Percentiles rank a stretch among this genome's conserved stretches.
Conservation (phyloP, 2,888 invertebrate species). For the Capitulum mitella region DNA sequence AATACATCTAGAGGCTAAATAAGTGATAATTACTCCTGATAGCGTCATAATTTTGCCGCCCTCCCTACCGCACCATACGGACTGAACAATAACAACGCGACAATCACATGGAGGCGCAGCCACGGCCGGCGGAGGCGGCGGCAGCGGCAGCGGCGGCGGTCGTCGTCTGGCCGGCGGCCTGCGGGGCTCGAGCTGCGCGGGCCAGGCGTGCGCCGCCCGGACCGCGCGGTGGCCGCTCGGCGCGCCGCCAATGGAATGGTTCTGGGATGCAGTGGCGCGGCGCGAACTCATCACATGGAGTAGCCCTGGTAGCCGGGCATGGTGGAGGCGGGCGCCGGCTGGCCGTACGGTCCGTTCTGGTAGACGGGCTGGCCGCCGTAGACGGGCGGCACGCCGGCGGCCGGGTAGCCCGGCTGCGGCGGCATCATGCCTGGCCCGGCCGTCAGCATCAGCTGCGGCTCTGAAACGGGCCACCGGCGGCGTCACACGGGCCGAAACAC, state of each 20-base stretch:
- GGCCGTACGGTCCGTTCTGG: conserved; percentile 30
- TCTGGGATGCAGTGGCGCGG: neutral
- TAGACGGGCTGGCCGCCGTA: conserved; percentile 26
- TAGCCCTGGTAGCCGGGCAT: conserved; percentile 21
- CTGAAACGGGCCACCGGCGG: conserved; percentile 47
- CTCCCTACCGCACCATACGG: neutral
- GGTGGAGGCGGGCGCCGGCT: conserved; percentile 13
- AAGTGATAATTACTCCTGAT: conserved; percentile 18
- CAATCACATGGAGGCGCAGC: conserved; percentile 8
- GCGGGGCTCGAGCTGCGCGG: neutral
- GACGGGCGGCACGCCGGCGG: conserved; percentile 13
- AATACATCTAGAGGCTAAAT: conserved; percentile 23
- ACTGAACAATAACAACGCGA: conserved; percentile 22
- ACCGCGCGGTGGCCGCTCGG: conserved; percentile 14
- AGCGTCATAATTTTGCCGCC: neutral
- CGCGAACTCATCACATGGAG: neutral
- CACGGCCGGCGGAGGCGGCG: conserved; percentile 1
- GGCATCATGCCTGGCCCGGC: conserved; percentile 61
- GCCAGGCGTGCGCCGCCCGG: neutral
- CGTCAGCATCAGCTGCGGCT: conserved; percentile 96
- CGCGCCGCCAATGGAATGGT: conserved; percentile 14
- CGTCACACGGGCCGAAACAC: neutral
- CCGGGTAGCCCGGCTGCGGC: conserved; percentile 18
- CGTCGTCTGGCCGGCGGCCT: neutral
- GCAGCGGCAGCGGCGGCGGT: conserved; percentile 21